Evolutionary conservation across 2,888 invertebrate genomes (phyloP), one percentile per base, ranked within the genome.

Genomic region (Nudaria mundana): DNA sequence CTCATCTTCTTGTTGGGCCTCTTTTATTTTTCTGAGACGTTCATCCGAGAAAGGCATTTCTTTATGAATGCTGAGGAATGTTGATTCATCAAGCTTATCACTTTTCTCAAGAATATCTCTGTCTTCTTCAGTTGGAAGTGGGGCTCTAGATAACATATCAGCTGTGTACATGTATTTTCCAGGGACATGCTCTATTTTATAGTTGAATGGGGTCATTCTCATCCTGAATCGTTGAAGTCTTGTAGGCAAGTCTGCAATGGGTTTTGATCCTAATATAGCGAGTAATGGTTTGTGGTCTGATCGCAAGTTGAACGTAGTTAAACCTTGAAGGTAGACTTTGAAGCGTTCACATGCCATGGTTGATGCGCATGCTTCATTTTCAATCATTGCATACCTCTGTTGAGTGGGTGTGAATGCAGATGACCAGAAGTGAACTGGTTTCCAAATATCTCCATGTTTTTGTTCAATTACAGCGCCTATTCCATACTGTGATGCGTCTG

Each of bases 291-390:
- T n/a, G 12, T 26, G 26, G 12, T 26, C 12, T n/a, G 26, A 12
- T 5, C 26, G 6, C 12, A 26, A 11, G 2, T n/a, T 26, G 6
- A 26, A 26, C 3, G n/a, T 26, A n/a, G n/a, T n/a, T 26, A 26
- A 12, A 10, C 29, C 36, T 36, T 36, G 28, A 8, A 36, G 29
- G 22, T 36, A 36, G 1, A 35, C n/a, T 31, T 8, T 24, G 13
- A 37, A 37, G 3, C 31, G 23, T 37, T 37, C 37, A 37, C 37
- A 37, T 15, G 37, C 37, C 37, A 30, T 31, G 1, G 31, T 37
- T 12, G 18, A 24, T 10, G 37, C 37, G 25, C 30, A 37, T 37
- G 37, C 37, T 31, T 37, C 30, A 18, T 37, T 37, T 37, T 37
- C 37, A 18, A 37, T 37, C 37, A 26, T 30, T 8, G 37, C 37